Evolutionary conservation across 2,113 vertebrate genomes (phyloP), one percentile per base, ranked within the genome.

Genomic region (Pimephales promelas): DNA sequence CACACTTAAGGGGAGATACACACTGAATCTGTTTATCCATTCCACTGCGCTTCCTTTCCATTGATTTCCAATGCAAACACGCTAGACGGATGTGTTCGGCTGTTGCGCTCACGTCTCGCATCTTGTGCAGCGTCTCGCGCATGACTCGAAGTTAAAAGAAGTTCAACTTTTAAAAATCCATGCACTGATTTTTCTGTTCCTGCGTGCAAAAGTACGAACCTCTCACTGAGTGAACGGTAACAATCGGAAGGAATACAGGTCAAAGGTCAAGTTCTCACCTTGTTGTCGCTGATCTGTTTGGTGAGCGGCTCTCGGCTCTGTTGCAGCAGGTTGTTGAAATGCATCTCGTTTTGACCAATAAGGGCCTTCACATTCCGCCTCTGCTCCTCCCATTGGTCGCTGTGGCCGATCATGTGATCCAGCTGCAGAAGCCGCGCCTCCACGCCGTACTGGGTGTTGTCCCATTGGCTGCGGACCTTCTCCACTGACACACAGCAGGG

Each of bases 401-500:
- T 98, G 91, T 98, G 97, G 0, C 89, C 77, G 76, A 96, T 92
- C 97, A 99, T 97, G 87, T 92, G 88, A 81, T 96, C 96, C 71
- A 99, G 95, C 92, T 98, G 96, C 90, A 94, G 95, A 83, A 96
- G 96, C 2, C 98, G 93, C 13, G 94, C 76, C 90, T 97, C 97
- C 0, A 98, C 94, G 0, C 96, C 95, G 0, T 98, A 94, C 91
- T 99, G 96, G 0, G 98, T 99, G 79, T 36, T 93, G 87, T 99
- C 97, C 97, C 97, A 99, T 86, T 97, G 97, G 91, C 87, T 96
- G 88, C 94, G 96, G 1, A 99, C 95, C 89, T 92, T 96, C 85
- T 99, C 97, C 93, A 98, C 98, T 99, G 66, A 83, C 45, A 85
- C 52, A 85, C 31, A 87, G 22, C 6, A 61, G 54, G 28, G 18